phyloP scores from a whole-genome alignment of 2,113 vertebrate genomes.

The Carettochelys insculpta region DNA sequence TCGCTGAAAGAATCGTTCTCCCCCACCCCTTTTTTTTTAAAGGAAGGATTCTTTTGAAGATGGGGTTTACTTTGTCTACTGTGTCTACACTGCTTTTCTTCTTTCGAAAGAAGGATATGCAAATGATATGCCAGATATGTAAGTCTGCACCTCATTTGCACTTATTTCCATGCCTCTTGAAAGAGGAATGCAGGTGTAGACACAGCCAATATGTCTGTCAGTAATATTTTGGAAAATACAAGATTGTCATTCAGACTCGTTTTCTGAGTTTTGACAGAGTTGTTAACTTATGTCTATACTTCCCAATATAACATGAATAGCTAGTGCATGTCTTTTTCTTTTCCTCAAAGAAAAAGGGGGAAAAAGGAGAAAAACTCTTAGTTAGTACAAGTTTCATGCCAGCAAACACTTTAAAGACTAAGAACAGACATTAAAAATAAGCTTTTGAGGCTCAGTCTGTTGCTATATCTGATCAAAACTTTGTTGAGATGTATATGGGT shows the following conservation, averaged over 20 bases:
- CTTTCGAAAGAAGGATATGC: too few relatives aligned
- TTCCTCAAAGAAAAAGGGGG: conserved; percentile 31
- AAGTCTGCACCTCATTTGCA: too few relatives aligned
- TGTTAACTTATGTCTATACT: not conserved
- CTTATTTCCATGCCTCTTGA: too few relatives aligned
- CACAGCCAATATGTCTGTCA: conserved; percentile 55
- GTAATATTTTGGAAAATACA: conserved; percentile 20
- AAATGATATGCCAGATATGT: too few relatives aligned
- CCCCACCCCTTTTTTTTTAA: too few relatives aligned
- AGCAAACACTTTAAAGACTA: not conserved
- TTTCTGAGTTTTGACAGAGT: not conserved
- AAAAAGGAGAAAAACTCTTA: not conserved
- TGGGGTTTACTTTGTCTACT: too few relatives aligned
- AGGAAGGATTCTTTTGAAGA: too few relatives aligned
- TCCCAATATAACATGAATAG: not conserved
- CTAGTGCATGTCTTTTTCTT: not conserved
- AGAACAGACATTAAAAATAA: not conserved
- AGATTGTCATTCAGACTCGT: conserved; percentile 35
- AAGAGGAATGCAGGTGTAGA: too few relatives aligned
- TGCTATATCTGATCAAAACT: not conserved
- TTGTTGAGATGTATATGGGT: not conserved
- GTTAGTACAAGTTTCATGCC: not conserved
- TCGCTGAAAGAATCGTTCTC: too few relatives aligned
- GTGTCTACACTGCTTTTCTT: too few relatives aligned
- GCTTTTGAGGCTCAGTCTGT: not conserved